Conservation (phyloP, 2,113 vertebrate species). For the Hippoglossus stenolepis region DNA sequence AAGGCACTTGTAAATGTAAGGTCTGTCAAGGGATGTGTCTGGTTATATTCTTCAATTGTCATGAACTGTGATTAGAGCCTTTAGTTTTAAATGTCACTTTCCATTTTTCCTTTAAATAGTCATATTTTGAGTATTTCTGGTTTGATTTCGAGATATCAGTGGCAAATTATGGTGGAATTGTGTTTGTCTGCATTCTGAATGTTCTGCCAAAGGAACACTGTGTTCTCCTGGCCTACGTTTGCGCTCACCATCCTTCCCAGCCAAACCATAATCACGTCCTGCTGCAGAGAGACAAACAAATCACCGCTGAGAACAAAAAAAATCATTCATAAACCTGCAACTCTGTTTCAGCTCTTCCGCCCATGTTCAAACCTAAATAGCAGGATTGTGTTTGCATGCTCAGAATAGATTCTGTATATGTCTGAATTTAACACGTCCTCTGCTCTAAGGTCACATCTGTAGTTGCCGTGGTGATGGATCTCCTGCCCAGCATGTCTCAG, state of each 20-base stretch:
- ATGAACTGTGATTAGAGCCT: no score
- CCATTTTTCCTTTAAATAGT: no score
- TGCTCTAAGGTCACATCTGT: conserved; percentile 37
- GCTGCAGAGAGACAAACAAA: neutral
- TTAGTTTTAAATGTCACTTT: no score
- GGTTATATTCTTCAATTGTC: no score
- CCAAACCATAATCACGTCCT: neutral
- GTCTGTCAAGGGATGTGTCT: no score
- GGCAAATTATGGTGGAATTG: neutral
- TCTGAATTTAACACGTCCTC: conserved; percentile 29
- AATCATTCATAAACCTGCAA: neutral
- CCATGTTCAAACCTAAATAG: neutral
- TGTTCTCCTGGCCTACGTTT: neutral
- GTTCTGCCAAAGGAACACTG: neutral
- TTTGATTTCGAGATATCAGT: no score
- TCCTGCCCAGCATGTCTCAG: neutral
- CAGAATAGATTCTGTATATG: neutral
- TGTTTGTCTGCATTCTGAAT: neutral
- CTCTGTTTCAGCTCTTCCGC: neutral
- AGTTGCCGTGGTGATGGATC: conserved; percentile 51
- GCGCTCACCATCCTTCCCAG: neutral
- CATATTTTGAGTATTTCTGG: no score
- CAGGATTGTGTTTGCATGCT: neutral
- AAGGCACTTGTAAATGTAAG: no score
- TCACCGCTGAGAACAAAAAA: no score